Evolutionary conservation across 2,888 invertebrate genomes (phyloP), one percentile per base, ranked within the genome.

Genomic region (Luffia ferchaultella): DNA sequence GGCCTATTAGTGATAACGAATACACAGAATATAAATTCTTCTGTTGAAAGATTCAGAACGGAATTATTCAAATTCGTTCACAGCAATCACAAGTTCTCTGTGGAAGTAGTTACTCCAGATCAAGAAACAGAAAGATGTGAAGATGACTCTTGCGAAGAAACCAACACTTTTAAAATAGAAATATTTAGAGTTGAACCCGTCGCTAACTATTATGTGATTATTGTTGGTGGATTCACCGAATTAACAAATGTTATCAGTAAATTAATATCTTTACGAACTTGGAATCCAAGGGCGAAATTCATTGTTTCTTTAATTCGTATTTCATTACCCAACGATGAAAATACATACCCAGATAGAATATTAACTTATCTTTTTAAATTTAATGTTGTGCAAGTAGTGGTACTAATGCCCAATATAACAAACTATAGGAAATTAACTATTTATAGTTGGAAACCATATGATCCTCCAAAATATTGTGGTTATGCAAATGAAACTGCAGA

Each of bases 391-490:
- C 69, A 79, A 52, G 60, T 70, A 16, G 58, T 70, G 9, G 63
- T 82, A 1, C 54, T 68, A 12, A 60, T 77, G 5, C 76, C 74
- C 12, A 59, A 70, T 55, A 57, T 55, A 1, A 60, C 58, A 1
- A 62, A 67, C 51, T 59, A 67, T n/a, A 62, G 76, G 2, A 67
- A 66, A 18, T 65, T 70, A 2, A 54, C 65, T 16, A 59, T 76
- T 20, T 78, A 75, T 49, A 60, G 69, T 18, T 80, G 79, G 79
- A 68, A 54, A 50, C 77, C 80, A 0, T 76, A 68, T 47, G 71
- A 80, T 46, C 80, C 82, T 0, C 80, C 79, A 2, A 62, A 62
- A 49, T 72, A 68, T 50, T 82, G 82, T 55, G 82, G 82, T 2
- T 67, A 73, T 56, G 60, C 56, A 16, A 71, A 73, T 42, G 80